Evolutionary conservation across 2,797 vertebrate genomes (phyloP).

Genomic region (Muraenolepis orangiensis): DNA sequence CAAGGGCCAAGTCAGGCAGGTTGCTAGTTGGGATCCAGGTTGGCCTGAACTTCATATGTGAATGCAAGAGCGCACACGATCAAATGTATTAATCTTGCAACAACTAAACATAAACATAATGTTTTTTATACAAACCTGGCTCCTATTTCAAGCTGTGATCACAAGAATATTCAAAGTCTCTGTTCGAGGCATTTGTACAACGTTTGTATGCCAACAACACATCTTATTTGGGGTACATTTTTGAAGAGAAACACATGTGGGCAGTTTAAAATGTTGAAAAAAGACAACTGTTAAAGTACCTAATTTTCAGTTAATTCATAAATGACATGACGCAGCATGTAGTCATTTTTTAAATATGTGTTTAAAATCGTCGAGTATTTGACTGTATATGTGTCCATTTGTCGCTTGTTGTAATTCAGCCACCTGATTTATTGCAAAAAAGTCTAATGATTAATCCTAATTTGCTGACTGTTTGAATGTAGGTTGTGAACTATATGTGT

Average conservation of each 20-base stretch:
- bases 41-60: neutral
- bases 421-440: neutral
- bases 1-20: neutral
- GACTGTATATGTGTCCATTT: neutral
- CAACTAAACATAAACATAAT: neutral
- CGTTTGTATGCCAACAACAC: constrained; percentile 63
- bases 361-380: neutral
- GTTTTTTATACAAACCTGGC: constrained; percentile 23
- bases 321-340: neutral
- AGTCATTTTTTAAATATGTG: neutral
- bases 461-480: neutral
- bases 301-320: neutral
- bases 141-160: constrained; percentile 62
- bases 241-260: constrained; percentile 55
- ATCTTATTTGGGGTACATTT: constrained; percentile 57
- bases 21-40: neutral
- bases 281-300: neutral
- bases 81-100: neutral
- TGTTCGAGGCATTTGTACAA: constrained; percentile 61
- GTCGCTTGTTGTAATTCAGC: neutral
- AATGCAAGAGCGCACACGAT: neutral
- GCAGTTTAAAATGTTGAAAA: constrained; percentile 37
- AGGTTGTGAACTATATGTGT: neutral
- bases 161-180: constrained; percentile 38
- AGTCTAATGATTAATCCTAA: neutral